Percentiles rank a stretch among this genome's conserved stretches.
These are phyloP conservation scores for Gasteruption jaculator DNA, from an alignment of 2,888 invertebrate species.

Conservation along the genomic window DNA sequence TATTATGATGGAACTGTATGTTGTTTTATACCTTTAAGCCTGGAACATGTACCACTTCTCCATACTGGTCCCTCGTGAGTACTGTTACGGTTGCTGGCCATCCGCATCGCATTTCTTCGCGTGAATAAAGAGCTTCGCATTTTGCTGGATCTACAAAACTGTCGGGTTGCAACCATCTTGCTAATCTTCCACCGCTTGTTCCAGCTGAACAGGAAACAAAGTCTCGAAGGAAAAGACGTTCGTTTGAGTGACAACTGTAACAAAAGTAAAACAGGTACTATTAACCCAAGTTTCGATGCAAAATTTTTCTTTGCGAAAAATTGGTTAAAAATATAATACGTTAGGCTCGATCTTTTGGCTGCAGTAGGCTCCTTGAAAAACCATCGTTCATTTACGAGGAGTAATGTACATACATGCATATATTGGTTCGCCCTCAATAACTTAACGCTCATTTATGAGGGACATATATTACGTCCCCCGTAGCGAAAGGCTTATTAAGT, in stretches of 20 bases:
- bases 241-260: conserved; percentile 78
- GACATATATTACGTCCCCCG: no score
- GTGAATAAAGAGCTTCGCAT: conserved; percentile 77
- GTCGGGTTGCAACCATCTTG: conserved; percentile 92
- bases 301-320: no score
- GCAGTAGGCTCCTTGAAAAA: no score
- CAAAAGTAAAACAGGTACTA: conserved; percentile 43
- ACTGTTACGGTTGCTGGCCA: conserved; percentile 81
- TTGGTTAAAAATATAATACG: no score
- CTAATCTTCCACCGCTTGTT: conserved; percentile 85
- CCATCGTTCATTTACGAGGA: no score
- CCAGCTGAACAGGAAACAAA: conserved; percentile 84
- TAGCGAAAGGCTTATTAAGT: no score
- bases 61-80: conserved; percentile 86
- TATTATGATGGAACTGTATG: no score
- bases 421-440: no score
- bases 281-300: no score
- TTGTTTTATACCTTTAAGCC: conserved; percentile 69
- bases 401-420: no score
- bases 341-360: no score
- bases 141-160: conserved; percentile 84
- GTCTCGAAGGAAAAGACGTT: conserved; percentile 87
- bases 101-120: conserved; percentile 70
- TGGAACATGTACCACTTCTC: conserved; percentile 78
- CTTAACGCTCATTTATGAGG: no score